Evolutionary conservation across 92 coral and sea anemone species (phyloP).

Genomic region (Parazoanthus atlanticus): DNA sequence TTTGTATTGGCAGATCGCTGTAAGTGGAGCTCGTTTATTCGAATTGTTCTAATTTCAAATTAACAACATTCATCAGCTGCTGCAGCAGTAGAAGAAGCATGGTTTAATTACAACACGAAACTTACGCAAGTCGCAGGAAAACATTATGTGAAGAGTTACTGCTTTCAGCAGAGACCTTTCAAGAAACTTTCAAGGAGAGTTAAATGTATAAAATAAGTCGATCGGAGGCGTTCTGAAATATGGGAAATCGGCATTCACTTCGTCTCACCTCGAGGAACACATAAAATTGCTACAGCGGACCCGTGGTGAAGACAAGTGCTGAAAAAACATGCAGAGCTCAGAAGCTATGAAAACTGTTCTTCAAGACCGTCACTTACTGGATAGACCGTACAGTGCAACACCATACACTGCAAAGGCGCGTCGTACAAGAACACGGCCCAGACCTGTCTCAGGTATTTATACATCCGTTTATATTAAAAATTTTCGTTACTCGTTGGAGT

Average conservation of each 20-base stretch:
- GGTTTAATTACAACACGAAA: neutral
- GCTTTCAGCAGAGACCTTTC: neutral
- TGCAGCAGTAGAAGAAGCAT: neutral
- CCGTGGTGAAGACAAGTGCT: neutral
- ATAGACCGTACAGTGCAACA: conserved; percentile 29
- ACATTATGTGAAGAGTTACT: neutral
- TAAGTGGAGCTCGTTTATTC: neutral
- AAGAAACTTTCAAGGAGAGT: neutral
- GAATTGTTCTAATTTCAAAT: conserved; percentile 5
- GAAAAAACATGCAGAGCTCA: conserved; percentile 36
- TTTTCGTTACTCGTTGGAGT: too few relatives aligned
- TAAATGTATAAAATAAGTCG: neutral
- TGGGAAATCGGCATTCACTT: neutral
- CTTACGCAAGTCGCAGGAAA: neutral
- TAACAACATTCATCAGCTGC: neutral
- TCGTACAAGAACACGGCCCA: conserved; percentile 24
- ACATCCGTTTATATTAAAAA: too few relatives aligned
- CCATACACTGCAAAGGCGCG: conserved; percentile 12
- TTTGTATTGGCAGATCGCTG: neutral
- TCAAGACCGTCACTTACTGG: conserved; percentile 33
- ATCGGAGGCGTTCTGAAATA: neutral
- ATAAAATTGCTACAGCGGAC: neutral
- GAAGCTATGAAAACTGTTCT: conserved; percentile 34
- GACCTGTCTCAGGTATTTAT: conserved; percentile 30
- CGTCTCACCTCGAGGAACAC: neutral